Base-by-base conservation (phyloP, 2,888 invertebrate species). In the Xiphydria camelus region DNA sequence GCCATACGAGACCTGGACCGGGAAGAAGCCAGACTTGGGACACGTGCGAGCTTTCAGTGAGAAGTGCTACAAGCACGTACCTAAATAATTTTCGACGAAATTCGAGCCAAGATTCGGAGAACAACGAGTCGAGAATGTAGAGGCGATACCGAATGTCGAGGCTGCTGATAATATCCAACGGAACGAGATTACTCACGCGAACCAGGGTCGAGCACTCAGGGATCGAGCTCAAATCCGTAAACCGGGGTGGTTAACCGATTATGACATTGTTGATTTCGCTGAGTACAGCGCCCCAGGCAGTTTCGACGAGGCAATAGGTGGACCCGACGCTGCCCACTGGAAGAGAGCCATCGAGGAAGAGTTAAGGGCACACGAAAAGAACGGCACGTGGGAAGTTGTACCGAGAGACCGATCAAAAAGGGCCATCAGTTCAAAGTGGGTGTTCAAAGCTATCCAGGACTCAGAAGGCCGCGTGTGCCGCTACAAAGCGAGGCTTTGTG, bases 221-320 rank as follows among this genome's bases (percentile, higher is more conserved):
- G 45, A 45, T n/a, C 38, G 38, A 32, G 38, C 41, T 19, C 26
- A 42, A n/a, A n/a, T n/a, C n/a, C n/a, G n/a, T n/a, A n/a, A n/a
- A n/a, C n/a, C n/a, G n/a, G n/a, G n/a, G n/a, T n/a, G n/a, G n/a
- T n/a, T n/a, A n/a, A n/a, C n/a, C n/a, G n/a, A n/a, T n/a, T n/a
- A n/a, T n/a, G n/a, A n/a, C n/a, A n/a, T n/a, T n/a, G n/a, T n/a
- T n/a, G n/a, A 25, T 18, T 18, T 35, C 2, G 20, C 19, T 3
- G 35, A 35, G 10, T 10, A 4, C 35, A 19, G 4, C 4, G 7
- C 19, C 7, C 35, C 35, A 5, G 14, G 4, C 10, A 35, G n/a
- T 5, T 19, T 14, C 9, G 12, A 21, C n/a, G 26, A 46, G 9
- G 26, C 42, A 4, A 15, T 42, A n/a, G 4, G 19, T 4, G 4